Percentiles rank a stretch among this genome's conserved stretches.
Evolutionary conservation across 1,140 invertebrate genomes (phyloP).

Genomic region (Coptotermes formosanus): DNA sequence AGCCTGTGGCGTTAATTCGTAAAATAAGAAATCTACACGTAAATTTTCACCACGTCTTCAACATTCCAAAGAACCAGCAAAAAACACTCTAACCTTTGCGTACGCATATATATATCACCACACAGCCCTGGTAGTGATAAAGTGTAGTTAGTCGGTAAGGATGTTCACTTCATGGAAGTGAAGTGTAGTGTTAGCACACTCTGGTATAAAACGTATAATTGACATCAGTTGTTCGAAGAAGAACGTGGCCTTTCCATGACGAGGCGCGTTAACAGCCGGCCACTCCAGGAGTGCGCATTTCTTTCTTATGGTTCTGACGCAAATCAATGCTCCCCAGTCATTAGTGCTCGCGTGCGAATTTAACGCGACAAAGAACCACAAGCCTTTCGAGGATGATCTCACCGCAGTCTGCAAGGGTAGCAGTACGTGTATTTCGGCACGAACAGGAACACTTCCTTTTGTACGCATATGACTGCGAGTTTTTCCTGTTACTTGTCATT

Average conservation of each 20-base stretch:
- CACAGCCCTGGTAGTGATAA: too few species aligned
- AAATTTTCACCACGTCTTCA: too few species aligned
- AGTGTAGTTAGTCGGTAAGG: too few species aligned
- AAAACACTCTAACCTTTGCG: too few species aligned
- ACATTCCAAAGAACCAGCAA: too few species aligned
- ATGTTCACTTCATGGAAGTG: too few species aligned
- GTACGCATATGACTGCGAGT: neutral
- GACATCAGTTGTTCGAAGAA: neutral
- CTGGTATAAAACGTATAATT: neutral
- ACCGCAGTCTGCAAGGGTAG: neutral
- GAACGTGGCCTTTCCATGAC: neutral
- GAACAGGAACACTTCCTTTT: neutral
- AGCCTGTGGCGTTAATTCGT: neutral
- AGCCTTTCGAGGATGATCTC: neutral
- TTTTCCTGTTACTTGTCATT: neutral
- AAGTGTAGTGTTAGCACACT: neutral
- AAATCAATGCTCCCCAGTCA: neutral
- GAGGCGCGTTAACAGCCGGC: neutral
- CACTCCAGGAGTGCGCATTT: neutral
- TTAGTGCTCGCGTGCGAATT: neutral
- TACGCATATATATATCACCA: too few species aligned
- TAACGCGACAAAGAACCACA: neutral
- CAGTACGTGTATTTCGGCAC: neutral
- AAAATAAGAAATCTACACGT: too few species aligned
- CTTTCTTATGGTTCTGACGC: slow-evolving; percentile 15